Conservation (phyloP, 2,888 invertebrate genomes). For the Candidula unifasciata region DNA sequence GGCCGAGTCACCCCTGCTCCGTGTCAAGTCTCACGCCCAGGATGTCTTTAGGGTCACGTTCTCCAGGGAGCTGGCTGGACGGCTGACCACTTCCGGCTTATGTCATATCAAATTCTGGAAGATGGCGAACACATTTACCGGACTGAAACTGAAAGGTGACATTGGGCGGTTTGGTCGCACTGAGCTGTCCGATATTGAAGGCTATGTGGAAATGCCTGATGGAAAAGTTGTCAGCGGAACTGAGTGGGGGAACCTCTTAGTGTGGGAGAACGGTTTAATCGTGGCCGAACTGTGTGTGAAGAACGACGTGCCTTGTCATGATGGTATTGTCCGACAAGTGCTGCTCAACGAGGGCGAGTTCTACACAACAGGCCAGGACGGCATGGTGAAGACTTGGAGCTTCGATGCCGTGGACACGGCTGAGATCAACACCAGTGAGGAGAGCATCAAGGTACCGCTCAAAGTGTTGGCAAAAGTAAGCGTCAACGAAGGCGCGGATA, state of each 20-base stretch:
- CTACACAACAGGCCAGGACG: slow-evolving; percentile 52
- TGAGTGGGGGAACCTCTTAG: slow-evolving; percentile 52
- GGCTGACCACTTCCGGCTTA: slow-evolving; percentile 48
- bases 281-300: slow-evolving; percentile 48
- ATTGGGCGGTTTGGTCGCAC: slow-evolving; percentile 50
- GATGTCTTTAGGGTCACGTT: slow-evolving; percentile 51
- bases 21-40: slow-evolving; percentile 50
- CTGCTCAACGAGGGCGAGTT: slow-evolving; percentile 52
- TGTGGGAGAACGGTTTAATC: slow-evolving; percentile 54
- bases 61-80: slow-evolving; percentile 42
- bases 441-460: slow-evolving; percentile 44
- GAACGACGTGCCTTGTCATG: slow-evolving; percentile 44
- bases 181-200: slow-evolving; percentile 50
- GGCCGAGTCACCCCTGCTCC: slow-evolving; percentile 47
- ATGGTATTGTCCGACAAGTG: slow-evolving; percentile 50
- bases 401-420: slow-evolving; percentile 47
- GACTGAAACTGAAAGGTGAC: slow-evolving; percentile 52
- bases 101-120: slow-evolving; percentile 56
- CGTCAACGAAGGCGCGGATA: slow-evolving; percentile 23
- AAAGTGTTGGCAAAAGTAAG: slow-evolving; percentile 34
- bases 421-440: slow-evolving; percentile 41
- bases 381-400: slow-evolving; percentile 49
- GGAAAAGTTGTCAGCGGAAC: slow-evolving; percentile 54
- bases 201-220: slow-evolving; percentile 51
- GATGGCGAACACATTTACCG: slow-evolving; percentile 55